These are phyloP conservation scores for Listrodromus nycthemerus DNA, from an alignment of 2,888 invertebrate genomes.

Conservation along the genomic window DNA sequence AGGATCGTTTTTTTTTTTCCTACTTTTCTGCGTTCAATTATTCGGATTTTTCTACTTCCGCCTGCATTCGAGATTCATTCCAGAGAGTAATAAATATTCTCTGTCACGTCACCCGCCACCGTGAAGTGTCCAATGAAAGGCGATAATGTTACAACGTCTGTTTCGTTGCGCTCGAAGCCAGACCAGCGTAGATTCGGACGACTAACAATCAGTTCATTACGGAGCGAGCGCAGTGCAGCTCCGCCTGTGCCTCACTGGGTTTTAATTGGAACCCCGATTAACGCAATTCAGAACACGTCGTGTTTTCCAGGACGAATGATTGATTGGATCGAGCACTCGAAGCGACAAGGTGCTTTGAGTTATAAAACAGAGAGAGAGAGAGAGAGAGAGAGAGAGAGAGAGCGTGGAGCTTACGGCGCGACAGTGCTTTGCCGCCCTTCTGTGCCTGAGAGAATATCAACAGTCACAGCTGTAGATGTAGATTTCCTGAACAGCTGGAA, in stretches of 20 bases:
- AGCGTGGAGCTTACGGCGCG: slow-evolving; percentile 42
- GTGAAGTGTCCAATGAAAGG: too few species aligned
- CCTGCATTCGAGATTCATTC: too few species aligned
- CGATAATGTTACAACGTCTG: too few species aligned
- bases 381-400: too few species aligned
- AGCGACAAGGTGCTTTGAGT: slow-evolving; percentile 34
- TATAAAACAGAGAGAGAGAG: slow-evolving; percentile 42
- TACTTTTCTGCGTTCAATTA: too few species aligned
- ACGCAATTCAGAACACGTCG: slow-evolving; percentile 47
- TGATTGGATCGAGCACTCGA: slow-evolving; percentile 37
- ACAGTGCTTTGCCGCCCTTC: slow-evolving; percentile 12
- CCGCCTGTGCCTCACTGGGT: not conserved
- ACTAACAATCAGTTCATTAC: slow-evolving; percentile 6
- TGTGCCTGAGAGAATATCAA: slow-evolving; percentile 11
- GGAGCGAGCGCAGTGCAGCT: not conserved
- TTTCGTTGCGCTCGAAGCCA: too few species aligned
- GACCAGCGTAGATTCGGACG: too few species aligned
- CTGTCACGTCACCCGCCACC: too few species aligned
- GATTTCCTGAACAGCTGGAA: slow-evolving; percentile 30
- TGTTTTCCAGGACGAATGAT: slow-evolving; percentile 29
- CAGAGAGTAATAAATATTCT: too few species aligned
- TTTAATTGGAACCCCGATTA: slow-evolving; percentile 40
- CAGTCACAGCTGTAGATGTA: not conserved
- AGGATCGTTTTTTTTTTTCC: too few species aligned
- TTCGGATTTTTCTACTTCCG: too few species aligned